A percentile compares a stretch with the other conserved stretches of the same genome.
Evolutionary conservation across 2,888 invertebrate species (phyloP).

Genomic region (Emesis castigata): DNA sequence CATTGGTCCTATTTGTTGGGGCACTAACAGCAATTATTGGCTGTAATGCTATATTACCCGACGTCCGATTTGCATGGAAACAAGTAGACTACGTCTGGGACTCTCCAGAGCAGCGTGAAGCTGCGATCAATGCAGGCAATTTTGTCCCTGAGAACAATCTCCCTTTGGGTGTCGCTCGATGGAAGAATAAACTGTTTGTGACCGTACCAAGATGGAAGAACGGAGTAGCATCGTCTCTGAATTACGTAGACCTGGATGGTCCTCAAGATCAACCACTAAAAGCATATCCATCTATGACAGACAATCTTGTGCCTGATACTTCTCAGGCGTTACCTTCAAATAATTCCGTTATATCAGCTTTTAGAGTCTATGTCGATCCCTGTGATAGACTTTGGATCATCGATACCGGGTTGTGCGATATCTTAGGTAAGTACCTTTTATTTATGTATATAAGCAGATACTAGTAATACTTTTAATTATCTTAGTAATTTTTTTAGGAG

Average conservation of each 20-base stretch:
- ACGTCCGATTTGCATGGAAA: conserved; percentile 92
- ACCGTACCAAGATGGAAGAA: conserved; percentile 92
- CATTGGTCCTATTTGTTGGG: conserved; percentile 72
- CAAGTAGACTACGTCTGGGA: conserved; percentile 92
- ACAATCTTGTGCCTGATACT: conserved; percentile 92
- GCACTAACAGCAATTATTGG: conserved; percentile 75
- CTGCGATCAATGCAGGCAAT: conserved; percentile 88
- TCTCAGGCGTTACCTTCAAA: conserved; percentile 85
- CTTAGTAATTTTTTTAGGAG: no score
- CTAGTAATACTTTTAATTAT: no score
- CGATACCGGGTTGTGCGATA: conserved; percentile 94
- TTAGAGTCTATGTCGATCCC: conserved; percentile 92
- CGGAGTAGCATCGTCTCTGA: conserved; percentile 92
- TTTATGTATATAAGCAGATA: no score
- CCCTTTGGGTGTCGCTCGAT: conserved; percentile 92
- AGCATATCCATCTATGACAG: conserved; percentile 94
- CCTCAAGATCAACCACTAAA: conserved; percentile 92
- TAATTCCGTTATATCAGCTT: conserved; percentile 92
- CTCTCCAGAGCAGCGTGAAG: conserved; percentile 86
- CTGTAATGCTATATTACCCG: conserved; percentile 84
- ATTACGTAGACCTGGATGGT: conserved; percentile 89
- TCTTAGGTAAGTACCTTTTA: conserved; percentile 87
- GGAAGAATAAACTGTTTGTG: conserved; percentile 92
- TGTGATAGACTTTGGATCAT: conserved; percentile 96
- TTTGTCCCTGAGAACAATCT: conserved; percentile 91